Conservation (phyloP, 2,113 vertebrate genomes). For the Nyctereutes procyonoides region DNA sequence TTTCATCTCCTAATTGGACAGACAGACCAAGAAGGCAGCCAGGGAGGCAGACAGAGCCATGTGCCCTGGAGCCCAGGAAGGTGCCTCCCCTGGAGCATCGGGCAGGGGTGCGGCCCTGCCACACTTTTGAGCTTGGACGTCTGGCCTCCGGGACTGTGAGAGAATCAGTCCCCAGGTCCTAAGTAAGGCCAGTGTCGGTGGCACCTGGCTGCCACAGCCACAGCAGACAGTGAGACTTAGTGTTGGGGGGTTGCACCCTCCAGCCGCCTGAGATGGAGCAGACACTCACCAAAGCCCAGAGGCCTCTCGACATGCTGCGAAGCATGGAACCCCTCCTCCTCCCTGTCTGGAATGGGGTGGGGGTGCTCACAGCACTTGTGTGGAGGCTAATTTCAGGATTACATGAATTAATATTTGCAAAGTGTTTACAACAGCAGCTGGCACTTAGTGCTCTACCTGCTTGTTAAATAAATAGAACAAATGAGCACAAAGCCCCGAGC, state of each 20-base stretch:
- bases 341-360: too few species aligned
- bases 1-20: neutral
- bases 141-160: neutral
- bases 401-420: too few species aligned
- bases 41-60: neutral
- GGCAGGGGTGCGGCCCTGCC: neutral
- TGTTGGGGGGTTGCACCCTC: neutral
- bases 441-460: neutral
- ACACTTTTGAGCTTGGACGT: neutral
- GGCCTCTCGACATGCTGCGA: rapidly evolving
- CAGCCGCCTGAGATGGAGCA: neutral
- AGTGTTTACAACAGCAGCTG: neutral
- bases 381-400: neutral
- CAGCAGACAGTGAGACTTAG: neutral
- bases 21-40: neutral
- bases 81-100: neutral
- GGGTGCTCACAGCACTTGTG: neutral
- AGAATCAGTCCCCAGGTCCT: rapidly evolving
- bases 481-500: neutral
- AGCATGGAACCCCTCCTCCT: neutral
- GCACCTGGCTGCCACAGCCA: neutral
- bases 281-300: rapidly evolving
- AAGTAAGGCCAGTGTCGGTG: neutral
- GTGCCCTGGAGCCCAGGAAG: neutral
- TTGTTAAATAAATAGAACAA: neutral